phyloP scores from a whole-genome alignment of 2,113 vertebrate species.

The Furnarius figulus region DNA sequence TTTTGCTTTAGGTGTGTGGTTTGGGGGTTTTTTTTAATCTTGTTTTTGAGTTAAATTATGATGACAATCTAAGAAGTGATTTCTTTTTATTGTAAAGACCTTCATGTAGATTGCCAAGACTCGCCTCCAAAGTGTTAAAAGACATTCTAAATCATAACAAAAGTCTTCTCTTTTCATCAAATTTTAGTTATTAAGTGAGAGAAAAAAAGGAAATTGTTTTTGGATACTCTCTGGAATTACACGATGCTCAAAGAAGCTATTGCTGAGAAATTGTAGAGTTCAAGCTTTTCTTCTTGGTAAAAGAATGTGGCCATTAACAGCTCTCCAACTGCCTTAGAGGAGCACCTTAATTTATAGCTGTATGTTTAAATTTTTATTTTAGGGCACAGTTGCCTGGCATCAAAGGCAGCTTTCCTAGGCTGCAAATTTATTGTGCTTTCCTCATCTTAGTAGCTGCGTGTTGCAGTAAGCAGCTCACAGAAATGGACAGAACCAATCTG shows the following conservation, averaged over 20 bases:
- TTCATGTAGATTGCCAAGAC: conserved; percentile 42
- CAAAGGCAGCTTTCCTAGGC: neutral
- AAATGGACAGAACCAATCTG: conserved; percentile 20
- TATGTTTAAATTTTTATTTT: conserved; percentile 39
- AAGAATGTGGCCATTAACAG: neutral
- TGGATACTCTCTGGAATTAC: conserved; percentile 48
- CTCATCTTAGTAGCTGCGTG: neutral
- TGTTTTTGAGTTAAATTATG: conserved; percentile 1
- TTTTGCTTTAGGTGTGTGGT: neutral
- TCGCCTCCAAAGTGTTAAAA: conserved; percentile 38
- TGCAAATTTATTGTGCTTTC: conserved; percentile 22
- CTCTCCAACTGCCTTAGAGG: conserved; percentile 1
- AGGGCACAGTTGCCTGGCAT: conserved; percentile 10
- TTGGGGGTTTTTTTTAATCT: neutral
- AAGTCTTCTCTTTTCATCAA: conserved; percentile 37
- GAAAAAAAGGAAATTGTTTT: conserved; percentile 58
- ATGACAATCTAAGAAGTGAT: neutral
- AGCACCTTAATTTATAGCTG: conserved; percentile 42
- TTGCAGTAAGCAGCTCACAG: conserved; percentile 2
- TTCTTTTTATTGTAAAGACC: conserved; percentile 5
- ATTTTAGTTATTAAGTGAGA: conserved; percentile 8
- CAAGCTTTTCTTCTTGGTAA: conserved; percentile 1
- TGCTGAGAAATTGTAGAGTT: conserved; percentile 25
- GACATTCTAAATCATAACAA: conserved; percentile 42
- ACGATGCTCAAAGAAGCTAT: neutral